Evolutionary conservation across 1,140 invertebrate species (phyloP).

Genomic region (Drosophila oshimai): DNA sequence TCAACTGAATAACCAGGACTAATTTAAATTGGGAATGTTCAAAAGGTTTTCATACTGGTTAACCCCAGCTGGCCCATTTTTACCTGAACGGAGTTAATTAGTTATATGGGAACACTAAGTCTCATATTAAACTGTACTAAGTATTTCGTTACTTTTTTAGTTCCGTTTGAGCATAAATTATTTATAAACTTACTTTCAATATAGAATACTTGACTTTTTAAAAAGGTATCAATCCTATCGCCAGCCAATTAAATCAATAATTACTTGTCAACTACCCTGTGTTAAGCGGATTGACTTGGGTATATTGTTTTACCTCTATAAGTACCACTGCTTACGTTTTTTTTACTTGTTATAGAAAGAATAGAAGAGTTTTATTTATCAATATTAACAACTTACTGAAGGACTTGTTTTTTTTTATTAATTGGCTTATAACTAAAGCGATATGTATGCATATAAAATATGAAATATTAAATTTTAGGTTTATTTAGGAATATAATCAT

Average conservation of each 20-base stretch:
- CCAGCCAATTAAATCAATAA: slow-evolving; percentile 16
- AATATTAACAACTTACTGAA: no score
- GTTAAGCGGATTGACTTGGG: neutral
- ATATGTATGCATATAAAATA: no score
- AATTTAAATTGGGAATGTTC: neutral
- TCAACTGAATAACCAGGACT: neutral
- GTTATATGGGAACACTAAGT: neutral
- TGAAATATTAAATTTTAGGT: no score
- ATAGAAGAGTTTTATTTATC: neutral
- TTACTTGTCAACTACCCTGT: neutral
- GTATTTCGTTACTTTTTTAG: neutral
- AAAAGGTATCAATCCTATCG: slow-evolving; percentile 18
- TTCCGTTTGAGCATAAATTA: slow-evolving; percentile 10
- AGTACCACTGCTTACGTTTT: no score
- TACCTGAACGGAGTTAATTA: neutral
- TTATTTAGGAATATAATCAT: neutral
- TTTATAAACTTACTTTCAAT: neutral
- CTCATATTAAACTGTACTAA: neutral
- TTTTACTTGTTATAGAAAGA: no score
- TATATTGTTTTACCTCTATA: no score
- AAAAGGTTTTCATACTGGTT: neutral
- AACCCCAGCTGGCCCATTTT: neutral
- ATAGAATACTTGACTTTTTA: slow-evolving; percentile 1
- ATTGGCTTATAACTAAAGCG: no score
- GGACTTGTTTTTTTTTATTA: no score